These are phyloP conservation scores for Agrotis exclamationis DNA, from an alignment of 2,888 invertebrate genomes.

Conservation along the genomic window DNA sequence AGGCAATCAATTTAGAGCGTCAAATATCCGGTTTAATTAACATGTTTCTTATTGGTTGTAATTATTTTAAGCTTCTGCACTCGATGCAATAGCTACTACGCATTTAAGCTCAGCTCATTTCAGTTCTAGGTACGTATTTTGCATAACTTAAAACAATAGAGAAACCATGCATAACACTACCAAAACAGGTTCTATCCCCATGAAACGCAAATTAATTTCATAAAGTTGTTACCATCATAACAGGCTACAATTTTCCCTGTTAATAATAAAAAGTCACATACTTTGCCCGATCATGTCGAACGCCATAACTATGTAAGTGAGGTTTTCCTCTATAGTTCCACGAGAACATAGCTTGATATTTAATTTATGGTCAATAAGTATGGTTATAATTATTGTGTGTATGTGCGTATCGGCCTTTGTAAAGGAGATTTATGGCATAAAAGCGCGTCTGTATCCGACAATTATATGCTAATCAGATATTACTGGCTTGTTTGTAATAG, in stretches of 20 bases:
- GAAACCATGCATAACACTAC: not conserved
- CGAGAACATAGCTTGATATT: constrained; percentile 56
- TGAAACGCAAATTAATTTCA: constrained; percentile 39
- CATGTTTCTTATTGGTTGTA: not conserved
- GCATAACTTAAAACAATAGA: constrained; percentile 13
- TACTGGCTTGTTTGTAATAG: constrained; percentile 53
- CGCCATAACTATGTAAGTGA: constrained; percentile 42
- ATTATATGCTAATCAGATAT: constrained; percentile 84
- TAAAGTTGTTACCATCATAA: constrained; percentile 39
- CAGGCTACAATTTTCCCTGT: constrained; percentile 46
- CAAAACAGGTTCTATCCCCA: constrained; percentile 20
- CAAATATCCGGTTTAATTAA: not conserved
- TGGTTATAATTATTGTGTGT: constrained; percentile 59
- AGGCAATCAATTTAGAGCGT: not conserved
- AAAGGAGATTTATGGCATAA: constrained; percentile 81
- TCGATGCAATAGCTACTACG: not conserved
- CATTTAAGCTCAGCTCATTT: no score
- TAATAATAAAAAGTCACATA: constrained; percentile 24
- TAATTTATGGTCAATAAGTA: constrained; percentile 66
- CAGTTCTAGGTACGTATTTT: no score
- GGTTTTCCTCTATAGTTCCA: constrained; percentile 67
- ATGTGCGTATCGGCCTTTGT: constrained; percentile 73
- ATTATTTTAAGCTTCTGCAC: not conserved
- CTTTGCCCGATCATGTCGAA: constrained; percentile 46
- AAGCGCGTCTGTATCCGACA: constrained; percentile 80